These are phyloP conservation scores for Manduca sexta DNA, from an alignment of 1,140 invertebrate genomes.

Conservation along the genomic window DNA sequence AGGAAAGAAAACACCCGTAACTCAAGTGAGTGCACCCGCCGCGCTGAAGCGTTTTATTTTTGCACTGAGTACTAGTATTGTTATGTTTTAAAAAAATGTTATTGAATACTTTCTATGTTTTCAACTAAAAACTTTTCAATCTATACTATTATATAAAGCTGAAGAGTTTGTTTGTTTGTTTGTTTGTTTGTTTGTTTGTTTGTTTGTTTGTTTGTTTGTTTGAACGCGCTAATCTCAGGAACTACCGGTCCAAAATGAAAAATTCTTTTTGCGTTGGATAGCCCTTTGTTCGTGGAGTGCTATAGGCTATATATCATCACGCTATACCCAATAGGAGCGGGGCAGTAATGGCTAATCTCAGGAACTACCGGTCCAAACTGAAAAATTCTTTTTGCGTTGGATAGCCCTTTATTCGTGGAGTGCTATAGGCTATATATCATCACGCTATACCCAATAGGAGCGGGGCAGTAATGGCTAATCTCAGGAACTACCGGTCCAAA, in stretches of 20 bases:
- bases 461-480: not conserved
- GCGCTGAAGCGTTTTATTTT: too few species aligned
- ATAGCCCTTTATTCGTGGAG: not conserved
- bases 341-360: not conserved
- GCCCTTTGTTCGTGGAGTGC: not conserved
- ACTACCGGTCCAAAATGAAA: not conserved
- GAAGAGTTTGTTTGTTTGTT: too few species aligned
- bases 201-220: conserved; percentile 2
- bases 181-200: too few species aligned
- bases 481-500: too few species aligned
- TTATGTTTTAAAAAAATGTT: too few species aligned
- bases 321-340: not conserved
- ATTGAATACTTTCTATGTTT: too few species aligned
- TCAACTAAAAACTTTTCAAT: too few species aligned
- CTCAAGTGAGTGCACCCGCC: too few species aligned
- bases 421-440: not conserved
- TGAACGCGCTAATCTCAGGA: not conserved
- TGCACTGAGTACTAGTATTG: too few species aligned
- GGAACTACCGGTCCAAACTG: too few species aligned
- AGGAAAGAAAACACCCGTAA: too few species aligned
- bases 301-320: not conserved
- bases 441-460: not conserved
- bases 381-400: not conserved
- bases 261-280: not conserved
- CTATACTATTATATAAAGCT: too few species aligned